Base-by-base conservation (phyloP, 2,797 vertebrate genomes). In the Moxostoma hubbsi region DNA sequence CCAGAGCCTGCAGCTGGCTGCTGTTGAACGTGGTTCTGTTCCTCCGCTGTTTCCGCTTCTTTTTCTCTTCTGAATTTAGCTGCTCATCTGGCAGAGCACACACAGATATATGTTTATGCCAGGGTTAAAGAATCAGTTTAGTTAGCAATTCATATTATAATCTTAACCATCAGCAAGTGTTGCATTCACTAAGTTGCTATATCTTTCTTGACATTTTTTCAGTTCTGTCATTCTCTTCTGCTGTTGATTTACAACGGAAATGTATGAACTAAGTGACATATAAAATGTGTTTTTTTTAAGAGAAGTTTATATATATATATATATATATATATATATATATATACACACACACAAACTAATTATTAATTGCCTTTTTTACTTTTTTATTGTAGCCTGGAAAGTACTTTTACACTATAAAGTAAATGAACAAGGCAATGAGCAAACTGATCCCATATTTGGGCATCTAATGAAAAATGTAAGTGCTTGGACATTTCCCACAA, bases 1-100 rank as follows among this genome's bases (percentile, higher is more conserved):
- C 98, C 87, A 99, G 89, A 0, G 98, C 98, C 93, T 98, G 97
- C n/a, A 99, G 94, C 90, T 99, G 98, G 88, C 96, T 97, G 93
- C 97, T 99, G 90, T 99, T 99, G 90, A 99, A 99, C 59, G 98
- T 99, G 79, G 98, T 99, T 81, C 98, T 89, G 92, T 99, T 99
- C 85, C 98, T 90, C 77, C 98, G 94, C 91, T 99, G 97, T 93
- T 99, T 99, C 91, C 98, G 93, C 88, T 98, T 98, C 89, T 99
- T 99, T 92, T 98, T 98, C 86, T 99, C 97, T 90, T 99, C 98
- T 0, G 97, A 96, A 90, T 97, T 98, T 91, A 98, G 89, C 90
- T 96, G 97, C 72, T 99, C 98, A 84, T 96, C 98, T 99, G 85
- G 12, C 57, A 53, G 69, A 9, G 54, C 66, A 75, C 36, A 81